Evolutionary conservation across 1,140 invertebrate genomes (phyloP).

Genomic region (Tyrophagus putrescentiae): DNA sequence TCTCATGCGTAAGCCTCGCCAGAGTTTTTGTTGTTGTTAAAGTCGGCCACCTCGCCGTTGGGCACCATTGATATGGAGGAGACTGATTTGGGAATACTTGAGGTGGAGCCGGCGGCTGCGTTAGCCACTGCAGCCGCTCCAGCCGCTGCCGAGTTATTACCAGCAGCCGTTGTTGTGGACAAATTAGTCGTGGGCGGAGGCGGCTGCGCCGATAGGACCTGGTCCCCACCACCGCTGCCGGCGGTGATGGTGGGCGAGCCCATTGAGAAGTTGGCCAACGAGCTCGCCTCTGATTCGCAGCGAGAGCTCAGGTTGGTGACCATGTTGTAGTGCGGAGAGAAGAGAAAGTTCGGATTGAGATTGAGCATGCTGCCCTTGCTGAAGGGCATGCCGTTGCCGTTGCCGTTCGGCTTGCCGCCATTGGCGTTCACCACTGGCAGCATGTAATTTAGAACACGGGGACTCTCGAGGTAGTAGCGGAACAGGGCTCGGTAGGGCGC

Average conservation of each 20-base stretch:
- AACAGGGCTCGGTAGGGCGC: constrained; percentile 8
- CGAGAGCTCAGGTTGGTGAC: background rate
- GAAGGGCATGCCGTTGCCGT: background rate
- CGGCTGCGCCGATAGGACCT: no score
- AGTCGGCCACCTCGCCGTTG: background rate
- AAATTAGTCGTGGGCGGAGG: no score
- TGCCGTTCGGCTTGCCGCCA: background rate
- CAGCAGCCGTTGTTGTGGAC: no score
- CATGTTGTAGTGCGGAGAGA: constrained; percentile 1
- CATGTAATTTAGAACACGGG: background rate
- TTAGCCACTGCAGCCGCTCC: no score
- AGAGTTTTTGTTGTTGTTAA: background rate
- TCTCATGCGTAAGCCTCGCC: no score
- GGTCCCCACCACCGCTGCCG: background rate
- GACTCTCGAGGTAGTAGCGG: constrained; percentile 1
- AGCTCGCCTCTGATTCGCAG: background rate
- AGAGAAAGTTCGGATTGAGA: constrained; percentile 2
- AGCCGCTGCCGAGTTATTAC: no score
- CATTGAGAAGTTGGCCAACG: background rate
- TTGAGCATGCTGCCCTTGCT: background rate
- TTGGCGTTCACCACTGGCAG: background rate
- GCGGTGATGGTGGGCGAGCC: background rate
- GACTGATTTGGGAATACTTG: background rate
- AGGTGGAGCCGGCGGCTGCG: no score
- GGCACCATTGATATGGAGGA: background rate